A percentile compares a stretch with the other conserved stretches of the same genome.
Evolutionary conservation across 2,888 invertebrate species (phyloP).

Genomic region (Nephrotoma guestfalica): DNA sequence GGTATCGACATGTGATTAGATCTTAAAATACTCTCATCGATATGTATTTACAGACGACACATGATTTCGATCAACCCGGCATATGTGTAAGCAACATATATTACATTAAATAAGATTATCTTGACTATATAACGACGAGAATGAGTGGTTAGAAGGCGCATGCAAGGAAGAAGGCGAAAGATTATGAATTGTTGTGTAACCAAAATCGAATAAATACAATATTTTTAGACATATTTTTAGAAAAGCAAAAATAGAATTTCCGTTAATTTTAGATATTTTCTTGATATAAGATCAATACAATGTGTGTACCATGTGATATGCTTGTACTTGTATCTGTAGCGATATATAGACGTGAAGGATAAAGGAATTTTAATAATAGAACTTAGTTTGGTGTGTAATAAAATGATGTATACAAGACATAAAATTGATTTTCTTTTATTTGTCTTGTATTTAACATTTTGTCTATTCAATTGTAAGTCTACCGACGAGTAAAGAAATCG

Average conservation of each 20-base stretch:
- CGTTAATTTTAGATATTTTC: neutral
- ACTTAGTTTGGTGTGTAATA: neutral
- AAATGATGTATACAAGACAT: neutral
- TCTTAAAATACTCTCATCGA: neutral
- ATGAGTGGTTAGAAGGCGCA: neutral
- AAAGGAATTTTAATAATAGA: neutral
- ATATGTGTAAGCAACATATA: neutral
- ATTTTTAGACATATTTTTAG: neutral
- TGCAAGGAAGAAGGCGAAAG: neutral
- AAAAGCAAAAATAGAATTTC: neutral
- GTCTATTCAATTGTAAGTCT: neutral
- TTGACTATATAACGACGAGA: neutral
- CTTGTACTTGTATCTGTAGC: neutral
- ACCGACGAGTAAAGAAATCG: neutral
- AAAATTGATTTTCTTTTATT: neutral
- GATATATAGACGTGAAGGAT: neutral
- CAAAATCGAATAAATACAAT: neutral
- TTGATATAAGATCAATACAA: neutral
- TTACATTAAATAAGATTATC: neutral
- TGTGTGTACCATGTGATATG: neutral
- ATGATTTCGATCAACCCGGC: neutral
- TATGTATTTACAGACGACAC: neutral
- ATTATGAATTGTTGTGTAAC: neutral
- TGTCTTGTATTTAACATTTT: neutral
- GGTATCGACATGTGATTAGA: neutral